Conservation (phyloP, 2,113 vertebrate species). For the Calyptommatus sinebrachiatus region DNA sequence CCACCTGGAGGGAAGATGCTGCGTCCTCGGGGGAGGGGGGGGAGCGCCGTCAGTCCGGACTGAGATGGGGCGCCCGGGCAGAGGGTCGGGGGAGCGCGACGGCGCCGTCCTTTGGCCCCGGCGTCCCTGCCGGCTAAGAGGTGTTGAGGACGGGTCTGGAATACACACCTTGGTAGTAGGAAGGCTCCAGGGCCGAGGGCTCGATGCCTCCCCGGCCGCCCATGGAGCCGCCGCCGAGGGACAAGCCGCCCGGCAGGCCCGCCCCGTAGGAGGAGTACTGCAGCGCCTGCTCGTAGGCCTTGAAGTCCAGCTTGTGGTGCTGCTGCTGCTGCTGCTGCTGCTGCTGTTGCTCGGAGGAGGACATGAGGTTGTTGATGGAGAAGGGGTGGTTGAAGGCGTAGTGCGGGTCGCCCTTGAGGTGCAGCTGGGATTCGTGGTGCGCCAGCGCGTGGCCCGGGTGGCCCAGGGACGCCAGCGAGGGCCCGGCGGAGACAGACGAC, state of each 20-base stretch:
- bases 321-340: conserved; percentile 79
- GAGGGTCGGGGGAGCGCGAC: background rate
- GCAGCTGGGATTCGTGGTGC: conserved; percentile 85
- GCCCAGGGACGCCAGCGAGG: conserved; percentile 79
- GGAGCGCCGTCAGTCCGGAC: conserved; percentile 19
- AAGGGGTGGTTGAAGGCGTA: conserved; percentile 98
- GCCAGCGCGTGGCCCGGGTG: conserved; percentile 81
- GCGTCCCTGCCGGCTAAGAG: conserved; percentile 77
- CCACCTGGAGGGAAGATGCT: conserved; percentile 54
- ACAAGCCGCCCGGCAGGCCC: conserved; percentile 77
- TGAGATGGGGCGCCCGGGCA: background rate
- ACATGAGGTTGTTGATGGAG: conserved; percentile 99
- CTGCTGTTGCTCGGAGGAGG: conserved; percentile 92
- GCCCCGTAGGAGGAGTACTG: conserved; percentile 89
- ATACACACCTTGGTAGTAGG: conserved; percentile 98
- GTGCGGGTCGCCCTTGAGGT: conserved; percentile 93
- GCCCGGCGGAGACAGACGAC: conserved; percentile 34
- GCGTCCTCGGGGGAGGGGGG: background rate
- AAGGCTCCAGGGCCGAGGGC: conserved; percentile 88
- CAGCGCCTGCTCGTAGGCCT: conserved; percentile 94
- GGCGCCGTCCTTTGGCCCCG: background rate
- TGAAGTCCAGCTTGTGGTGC: conserved; percentile 93
- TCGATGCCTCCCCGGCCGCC: conserved; percentile 84
- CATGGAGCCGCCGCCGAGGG: conserved; percentile 77
- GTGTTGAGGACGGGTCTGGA: conserved; percentile 96